Evolutionary conservation across 2,888 invertebrate species (phyloP).

Genomic region (Chrysolina americana): DNA sequence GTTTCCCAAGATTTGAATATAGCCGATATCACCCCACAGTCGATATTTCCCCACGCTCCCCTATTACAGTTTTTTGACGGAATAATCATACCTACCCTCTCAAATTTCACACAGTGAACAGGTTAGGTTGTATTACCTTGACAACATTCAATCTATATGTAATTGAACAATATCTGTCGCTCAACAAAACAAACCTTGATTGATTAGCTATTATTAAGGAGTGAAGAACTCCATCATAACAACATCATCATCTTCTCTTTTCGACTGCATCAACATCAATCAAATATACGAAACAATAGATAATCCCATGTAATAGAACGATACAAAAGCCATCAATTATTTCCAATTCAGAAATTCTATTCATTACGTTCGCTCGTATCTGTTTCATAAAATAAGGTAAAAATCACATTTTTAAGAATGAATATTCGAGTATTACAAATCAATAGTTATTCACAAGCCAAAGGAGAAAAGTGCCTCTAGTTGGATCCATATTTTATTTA

Average conservation of each 20-base stretch:
- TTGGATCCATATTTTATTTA: too few species aligned
- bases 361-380: neutral
- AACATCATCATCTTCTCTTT: neutral
- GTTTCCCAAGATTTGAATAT: too few species aligned
- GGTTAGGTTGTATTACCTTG: neutral
- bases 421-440: too few species aligned
- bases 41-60: too few species aligned
- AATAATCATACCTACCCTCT: neutral
- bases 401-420: slow-evolving; percentile 19
- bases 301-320: neutral
- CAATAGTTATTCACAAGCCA: too few species aligned
- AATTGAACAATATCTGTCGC: neutral
- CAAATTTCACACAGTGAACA: neutral
- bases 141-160: neutral
- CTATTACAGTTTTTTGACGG: too few species aligned
- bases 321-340: slow-evolving; percentile 7
- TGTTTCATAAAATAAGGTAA: slow-evolving; percentile 1
- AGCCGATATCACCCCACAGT: too few species aligned
- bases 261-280: neutral
- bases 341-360: slow-evolving; percentile 14
- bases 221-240: neutral
- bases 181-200: neutral
- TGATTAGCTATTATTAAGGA: neutral
- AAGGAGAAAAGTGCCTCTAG: too few species aligned
- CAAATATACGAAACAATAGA: slow-evolving; percentile 16